These are phyloP conservation scores for Craniophora ligustri DNA, from an alignment of 2,888 invertebrate genomes.

Conservation along the genomic window DNA sequence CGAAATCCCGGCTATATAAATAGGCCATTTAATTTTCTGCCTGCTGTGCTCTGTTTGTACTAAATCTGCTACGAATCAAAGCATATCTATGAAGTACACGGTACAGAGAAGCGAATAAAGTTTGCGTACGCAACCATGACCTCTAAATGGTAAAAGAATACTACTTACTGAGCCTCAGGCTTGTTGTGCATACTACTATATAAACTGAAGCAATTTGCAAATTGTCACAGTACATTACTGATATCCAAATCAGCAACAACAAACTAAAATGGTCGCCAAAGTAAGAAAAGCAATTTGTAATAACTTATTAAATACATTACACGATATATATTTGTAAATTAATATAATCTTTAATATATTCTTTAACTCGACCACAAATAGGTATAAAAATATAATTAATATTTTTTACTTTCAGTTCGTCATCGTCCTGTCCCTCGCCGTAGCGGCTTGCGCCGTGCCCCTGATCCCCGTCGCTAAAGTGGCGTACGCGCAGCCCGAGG, in stretches of 20 bases:
- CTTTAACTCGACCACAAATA: no score
- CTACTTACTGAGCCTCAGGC: slow-evolving; percentile 24
- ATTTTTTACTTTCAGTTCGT: slow-evolving; percentile 57
- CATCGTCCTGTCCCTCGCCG: slow-evolving; percentile 65
- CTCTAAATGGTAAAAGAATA: slow-evolving; percentile 20
- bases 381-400: no score
- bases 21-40: no score
- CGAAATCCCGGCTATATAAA: no score
- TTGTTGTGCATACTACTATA: slow-evolving; percentile 64
- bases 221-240: slow-evolving; percentile 69
- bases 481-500: slow-evolving; percentile 73
- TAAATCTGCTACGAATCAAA: no score
- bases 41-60: no score
- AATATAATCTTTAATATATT: no score
- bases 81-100: not conserved
- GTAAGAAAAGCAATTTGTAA: slow-evolving; percentile 63
- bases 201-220: slow-evolving; percentile 65
- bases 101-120: not conserved
- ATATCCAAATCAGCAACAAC: slow-evolving; percentile 69
- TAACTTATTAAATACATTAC: no score
- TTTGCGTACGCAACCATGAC: slow-evolving; percentile 38
- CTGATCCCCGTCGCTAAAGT: slow-evolving; percentile 69
- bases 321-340: no score
- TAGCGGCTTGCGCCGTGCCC: slow-evolving; percentile 65
- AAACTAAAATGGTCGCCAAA: slow-evolving; percentile 76